Percentiles rank a stretch among this genome's conserved stretches.
Conservation (phyloP, 2,888 invertebrate species). For the Lingula anatina region DNA sequence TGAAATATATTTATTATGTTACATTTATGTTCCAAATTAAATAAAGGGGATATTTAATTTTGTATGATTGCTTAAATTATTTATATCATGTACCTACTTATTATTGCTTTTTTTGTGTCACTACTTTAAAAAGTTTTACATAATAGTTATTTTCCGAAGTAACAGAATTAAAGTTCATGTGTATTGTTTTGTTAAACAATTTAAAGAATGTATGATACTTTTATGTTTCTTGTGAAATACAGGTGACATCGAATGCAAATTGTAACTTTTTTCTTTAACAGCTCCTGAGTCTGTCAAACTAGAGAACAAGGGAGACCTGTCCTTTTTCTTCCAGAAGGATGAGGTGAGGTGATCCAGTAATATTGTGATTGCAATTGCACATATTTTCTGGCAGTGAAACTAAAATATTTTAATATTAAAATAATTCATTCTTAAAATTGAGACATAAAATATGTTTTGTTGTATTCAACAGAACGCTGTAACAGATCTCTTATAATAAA, state of each 20-base stretch:
- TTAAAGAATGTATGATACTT: no score
- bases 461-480: not conserved
- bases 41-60: no score
- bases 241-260: not conserved
- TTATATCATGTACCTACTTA: no score
- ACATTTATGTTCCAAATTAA: no score
- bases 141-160: no score
- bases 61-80: no score
- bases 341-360: constrained; percentile 24
- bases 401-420: not conserved
- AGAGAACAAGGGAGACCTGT: constrained; percentile 39
- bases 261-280: constrained; percentile 11
- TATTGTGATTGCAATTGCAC: not conserved
- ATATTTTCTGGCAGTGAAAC: not conserved
- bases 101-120: no score
- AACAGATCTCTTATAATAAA: not conserved
- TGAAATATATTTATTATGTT: no score
- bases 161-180: no score
- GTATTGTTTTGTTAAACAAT: no score
- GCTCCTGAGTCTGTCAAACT: constrained; percentile 42
- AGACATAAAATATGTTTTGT: not conserved
- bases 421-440: not conserved
- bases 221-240: no score
- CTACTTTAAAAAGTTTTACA: no score
- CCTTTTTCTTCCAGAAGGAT: constrained; percentile 45